phyloP scores from a whole-genome alignment of 2,113 vertebrate species.

The Piaya cayana region DNA sequence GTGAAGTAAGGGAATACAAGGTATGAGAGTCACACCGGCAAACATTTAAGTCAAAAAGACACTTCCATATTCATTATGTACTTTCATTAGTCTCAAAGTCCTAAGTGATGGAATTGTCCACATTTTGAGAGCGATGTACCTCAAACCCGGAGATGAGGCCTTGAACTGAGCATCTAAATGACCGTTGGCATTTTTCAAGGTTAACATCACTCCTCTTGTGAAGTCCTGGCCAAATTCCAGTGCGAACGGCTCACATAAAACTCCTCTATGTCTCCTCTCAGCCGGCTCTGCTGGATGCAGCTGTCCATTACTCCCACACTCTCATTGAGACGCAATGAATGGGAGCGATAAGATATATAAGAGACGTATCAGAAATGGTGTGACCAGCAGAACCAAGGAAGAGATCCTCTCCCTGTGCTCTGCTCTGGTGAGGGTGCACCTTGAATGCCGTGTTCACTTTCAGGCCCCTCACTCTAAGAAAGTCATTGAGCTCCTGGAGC shows the following conservation, averaged over 20 bases:
- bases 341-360: neutral
- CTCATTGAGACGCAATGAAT: neutral
- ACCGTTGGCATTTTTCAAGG: neutral
- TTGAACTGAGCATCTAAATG: neutral
- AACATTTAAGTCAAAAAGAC: neutral
- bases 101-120: neutral
- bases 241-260: neutral
- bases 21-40: neutral
- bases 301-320: neutral
- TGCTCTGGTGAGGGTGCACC: too few species aligned
- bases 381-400: too few species aligned
- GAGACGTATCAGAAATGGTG: too few species aligned
- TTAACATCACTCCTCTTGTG: neutral
- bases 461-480: too few species aligned
- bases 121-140: neutral
- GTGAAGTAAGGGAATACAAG: accelerated
- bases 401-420: too few species aligned
- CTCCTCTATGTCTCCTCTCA: neutral
- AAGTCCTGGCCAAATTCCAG: neutral
- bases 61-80: neutral
- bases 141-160: neutral
- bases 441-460: too few species aligned
- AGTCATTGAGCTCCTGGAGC: too few species aligned
- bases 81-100: neutral
- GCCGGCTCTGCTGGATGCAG: neutral